These are phyloP conservation scores for Lepus timidus DNA, from an alignment of 2,113 vertebrate genomes.

Conservation along the genomic window DNA sequence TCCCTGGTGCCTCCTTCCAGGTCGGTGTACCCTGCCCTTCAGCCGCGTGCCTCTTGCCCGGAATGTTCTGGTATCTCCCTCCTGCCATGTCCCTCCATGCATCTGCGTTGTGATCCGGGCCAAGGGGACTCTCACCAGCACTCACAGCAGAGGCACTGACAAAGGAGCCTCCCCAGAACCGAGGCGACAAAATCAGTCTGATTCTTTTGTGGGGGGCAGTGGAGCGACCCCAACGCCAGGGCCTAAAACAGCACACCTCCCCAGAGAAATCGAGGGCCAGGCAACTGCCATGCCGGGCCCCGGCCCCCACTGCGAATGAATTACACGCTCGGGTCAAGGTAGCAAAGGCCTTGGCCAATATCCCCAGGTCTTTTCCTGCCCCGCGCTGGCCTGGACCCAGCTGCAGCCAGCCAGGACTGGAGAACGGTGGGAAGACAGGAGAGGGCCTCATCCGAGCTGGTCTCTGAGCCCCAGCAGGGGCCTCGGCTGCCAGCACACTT, in stretches of 20 bases:
- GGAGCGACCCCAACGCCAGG: slow-evolving; percentile 57
- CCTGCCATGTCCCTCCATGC: accelerated
- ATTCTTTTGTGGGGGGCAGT: slow-evolving; percentile 55
- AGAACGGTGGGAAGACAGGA: slow-evolving; percentile 10
- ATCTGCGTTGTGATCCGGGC: background rate
- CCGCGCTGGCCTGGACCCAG: background rate
- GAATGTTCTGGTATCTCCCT: accelerated
- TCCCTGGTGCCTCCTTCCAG: no score
- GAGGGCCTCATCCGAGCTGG: background rate
- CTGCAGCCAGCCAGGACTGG: accelerated
- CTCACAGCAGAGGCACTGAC: background rate
- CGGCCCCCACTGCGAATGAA: background rate
- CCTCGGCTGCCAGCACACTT: background rate
- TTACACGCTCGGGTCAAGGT: background rate
- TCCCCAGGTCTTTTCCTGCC: slow-evolving; percentile 62
- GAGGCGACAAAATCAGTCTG: slow-evolving; percentile 52
- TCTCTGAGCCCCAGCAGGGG: background rate
- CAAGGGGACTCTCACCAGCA: background rate
- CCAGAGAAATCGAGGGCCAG: slow-evolving; percentile 40
- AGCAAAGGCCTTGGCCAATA: background rate
- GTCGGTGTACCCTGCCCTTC: accelerated
- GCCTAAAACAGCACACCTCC: slow-evolving; percentile 64
- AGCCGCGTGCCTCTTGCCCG: accelerated
- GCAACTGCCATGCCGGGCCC: background rate
- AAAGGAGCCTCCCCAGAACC: slow-evolving; percentile 41